Base-by-base conservation (phyloP, 2,797 vertebrate genomes). In the Pterois miles region DNA sequence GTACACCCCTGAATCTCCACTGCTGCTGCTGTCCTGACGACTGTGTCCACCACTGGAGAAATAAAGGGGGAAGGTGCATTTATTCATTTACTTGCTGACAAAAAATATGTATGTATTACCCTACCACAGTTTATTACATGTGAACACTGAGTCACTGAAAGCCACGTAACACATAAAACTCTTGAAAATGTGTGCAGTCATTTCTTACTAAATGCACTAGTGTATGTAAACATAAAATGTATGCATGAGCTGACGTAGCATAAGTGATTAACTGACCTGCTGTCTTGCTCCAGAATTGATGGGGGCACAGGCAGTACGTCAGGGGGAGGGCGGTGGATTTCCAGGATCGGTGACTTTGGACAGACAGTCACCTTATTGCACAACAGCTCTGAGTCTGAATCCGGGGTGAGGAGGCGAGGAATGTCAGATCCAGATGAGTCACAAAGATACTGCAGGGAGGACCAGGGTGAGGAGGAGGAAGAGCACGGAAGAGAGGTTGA, bases 1-100 rank as follows among this genome's bases (percentile, higher is more conserved):
- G 80, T 90, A 94, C 31, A 95, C 81, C 1, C 95, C 95, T 0
- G 94, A 95, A 79, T 95, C 94, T 13, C 82, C 66, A 23, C 93
- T 95, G 82, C 90, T 85, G 10, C 90, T 78, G 70, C 94, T 95
- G 88, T 62, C 70, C 74, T 93, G 91, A 1, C 87, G 86, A 34
- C 74, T 89, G 86, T 90, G 92, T 43, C 77, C 53, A 63, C 68
- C 64, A 12, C 85, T 80, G 68, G 3, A 16, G 20, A 74, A 23
- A 75, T 1, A 8, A 56, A 50, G 46, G 46, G n/a, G 20, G 20
- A 50, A 10, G 9, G 34, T 8, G 36, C 7, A 31, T 22, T 62
- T 11, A 23, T 12, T 50, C 12, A 40, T 25, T 40, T 0, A 27
- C 20, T 5, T 18, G 6, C 6, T 34, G 27, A 33, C 13, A 33